These are phyloP conservation scores for Zaprionus ornatus DNA, from an alignment of 1,140 invertebrate species.

Conservation along the genomic window DNA sequence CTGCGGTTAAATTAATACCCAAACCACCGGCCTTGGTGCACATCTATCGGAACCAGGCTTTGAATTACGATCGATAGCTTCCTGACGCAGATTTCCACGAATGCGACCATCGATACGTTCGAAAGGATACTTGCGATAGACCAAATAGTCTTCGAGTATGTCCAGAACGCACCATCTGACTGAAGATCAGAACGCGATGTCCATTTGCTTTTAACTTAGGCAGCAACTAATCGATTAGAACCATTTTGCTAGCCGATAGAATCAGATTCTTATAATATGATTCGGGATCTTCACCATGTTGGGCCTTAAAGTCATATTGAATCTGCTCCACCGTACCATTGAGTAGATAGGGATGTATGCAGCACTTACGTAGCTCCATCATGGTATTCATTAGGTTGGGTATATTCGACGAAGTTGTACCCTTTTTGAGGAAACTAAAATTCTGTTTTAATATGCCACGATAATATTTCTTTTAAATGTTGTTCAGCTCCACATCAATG, in stretches of 20 bases:
- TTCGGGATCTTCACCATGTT: slow-evolving; percentile 92
- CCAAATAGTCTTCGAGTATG: slow-evolving; percentile 98
- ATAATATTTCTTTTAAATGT: slow-evolving; percentile 99
- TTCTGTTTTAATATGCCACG: slow-evolving; percentile 99
- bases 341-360: slow-evolving; percentile 99
- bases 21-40: slow-evolving; percentile 98
- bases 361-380: slow-evolving; percentile 99
- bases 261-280: slow-evolving; percentile 95
- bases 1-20: slow-evolving; percentile 99
- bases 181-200: slow-evolving; percentile 98
- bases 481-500: slow-evolving; percentile 99
- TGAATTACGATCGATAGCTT: slow-evolving; percentile 99
- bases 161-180: slow-evolving; percentile 99
- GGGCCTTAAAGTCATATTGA: slow-evolving; percentile 94
- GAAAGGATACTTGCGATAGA: slow-evolving; percentile 97
- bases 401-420: slow-evolving; percentile 96
- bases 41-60: slow-evolving; percentile 99
- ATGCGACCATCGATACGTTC: slow-evolving; percentile 99
- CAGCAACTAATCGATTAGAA: slow-evolving; percentile 98
- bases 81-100: slow-evolving; percentile 97
- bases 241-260: slow-evolving; percentile 99
- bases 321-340: slow-evolving; percentile 99
- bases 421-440: slow-evolving; percentile 99
- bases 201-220: slow-evolving; percentile 98
- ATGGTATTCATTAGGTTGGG: slow-evolving; percentile 99